Evolutionary conservation across 2,797 vertebrate genomes (phyloP).

Genomic region (Rhinichthys osculus): DNA sequence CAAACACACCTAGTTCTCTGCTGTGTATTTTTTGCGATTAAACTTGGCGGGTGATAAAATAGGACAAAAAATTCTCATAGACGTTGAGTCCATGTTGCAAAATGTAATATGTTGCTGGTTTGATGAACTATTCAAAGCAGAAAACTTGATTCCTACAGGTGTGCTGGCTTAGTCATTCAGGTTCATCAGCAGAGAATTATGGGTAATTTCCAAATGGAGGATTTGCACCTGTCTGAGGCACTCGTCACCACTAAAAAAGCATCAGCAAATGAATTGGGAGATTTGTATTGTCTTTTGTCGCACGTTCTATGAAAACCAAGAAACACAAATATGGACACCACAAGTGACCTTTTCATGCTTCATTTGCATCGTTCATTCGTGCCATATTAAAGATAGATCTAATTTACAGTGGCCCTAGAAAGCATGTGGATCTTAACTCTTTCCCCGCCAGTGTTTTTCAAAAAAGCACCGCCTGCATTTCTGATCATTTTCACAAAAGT

Average conservation of each 20-base stretch:
- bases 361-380: not conserved
- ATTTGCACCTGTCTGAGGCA: not conserved
- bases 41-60: not conserved
- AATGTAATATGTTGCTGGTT: not conserved
- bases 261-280: not conserved
- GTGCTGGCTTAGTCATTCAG: not conserved
- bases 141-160: not conserved
- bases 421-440: not conserved
- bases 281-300: not conserved
- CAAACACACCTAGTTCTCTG: constrained; percentile 13
- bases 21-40: not conserved
- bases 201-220: not conserved
- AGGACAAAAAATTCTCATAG: not conserved
- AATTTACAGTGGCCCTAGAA: not conserved
- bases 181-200: constrained; percentile 1
- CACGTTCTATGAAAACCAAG: not conserved
- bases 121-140: not conserved
- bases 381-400: not conserved
- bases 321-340: not conserved
- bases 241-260: not conserved
- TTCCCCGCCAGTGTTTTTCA: too few species aligned
- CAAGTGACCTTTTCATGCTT: not conserved
- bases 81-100: not conserved
- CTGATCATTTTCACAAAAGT: too few species aligned
- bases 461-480: too few species aligned